phyloP scores from a whole-genome alignment of 2,797 vertebrate species.

The Parambassis ranga region DNA sequence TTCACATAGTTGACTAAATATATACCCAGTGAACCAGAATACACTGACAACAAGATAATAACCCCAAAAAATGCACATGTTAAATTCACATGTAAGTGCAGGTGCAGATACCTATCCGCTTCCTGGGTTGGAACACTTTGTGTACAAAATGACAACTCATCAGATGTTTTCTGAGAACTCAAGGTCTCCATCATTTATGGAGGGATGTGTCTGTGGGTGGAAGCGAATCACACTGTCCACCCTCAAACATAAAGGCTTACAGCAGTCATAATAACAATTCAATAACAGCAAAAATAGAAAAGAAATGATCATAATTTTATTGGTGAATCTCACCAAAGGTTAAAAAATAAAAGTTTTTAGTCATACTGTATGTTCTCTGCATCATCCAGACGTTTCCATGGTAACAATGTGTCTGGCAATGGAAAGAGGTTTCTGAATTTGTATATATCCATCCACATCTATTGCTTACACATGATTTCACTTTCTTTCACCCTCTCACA shows the following conservation, averaged over 20 bases:
- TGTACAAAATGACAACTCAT: not conserved
- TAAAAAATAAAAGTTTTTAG: slow-evolving; percentile 5
- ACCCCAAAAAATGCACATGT: too few species aligned
- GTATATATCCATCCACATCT: slow-evolving; percentile 20
- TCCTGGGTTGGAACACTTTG: too few species aligned
- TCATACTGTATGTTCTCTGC: slow-evolving; percentile 14
- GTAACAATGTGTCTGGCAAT: slow-evolving; percentile 35
- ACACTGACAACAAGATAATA: too few species aligned
- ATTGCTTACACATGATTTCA: slow-evolving; percentile 31
- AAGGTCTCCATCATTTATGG: slow-evolving; percentile 13
- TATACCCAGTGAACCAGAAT: too few species aligned
- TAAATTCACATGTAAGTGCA: too few species aligned
- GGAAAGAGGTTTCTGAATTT: slow-evolving; percentile 22
- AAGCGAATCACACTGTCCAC: too few species aligned
- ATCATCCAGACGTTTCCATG: slow-evolving; percentile 55
- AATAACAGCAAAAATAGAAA: not conserved
- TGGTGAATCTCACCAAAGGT: too few species aligned
- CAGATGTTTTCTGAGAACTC: not conserved
- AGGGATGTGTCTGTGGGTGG: slow-evolving; percentile 2
- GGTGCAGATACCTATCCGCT: too few species aligned
- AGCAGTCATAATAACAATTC: too few species aligned
- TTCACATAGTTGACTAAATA: too few species aligned
- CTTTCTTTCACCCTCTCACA: slow-evolving; percentile 34
- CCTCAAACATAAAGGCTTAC: too few species aligned
- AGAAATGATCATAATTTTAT: too few species aligned